Evolutionary conservation across 2,888 invertebrate genomes (phyloP), one percentile per base, ranked within the genome.

Genomic region (Lycia hirtaria): DNA sequence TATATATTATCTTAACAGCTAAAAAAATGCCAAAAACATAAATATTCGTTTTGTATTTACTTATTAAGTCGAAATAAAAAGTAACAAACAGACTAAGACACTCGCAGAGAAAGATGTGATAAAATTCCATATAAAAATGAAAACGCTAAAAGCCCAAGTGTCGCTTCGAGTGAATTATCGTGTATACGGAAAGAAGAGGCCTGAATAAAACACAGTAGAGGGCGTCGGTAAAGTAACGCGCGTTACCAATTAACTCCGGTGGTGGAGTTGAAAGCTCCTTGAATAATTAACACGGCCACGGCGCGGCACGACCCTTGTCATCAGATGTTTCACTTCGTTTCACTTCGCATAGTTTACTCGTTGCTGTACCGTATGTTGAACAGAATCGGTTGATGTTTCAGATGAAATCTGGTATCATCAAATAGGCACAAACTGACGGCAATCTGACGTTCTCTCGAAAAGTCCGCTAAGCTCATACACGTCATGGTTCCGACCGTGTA

Each of bases 261-360:
- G 69, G 75, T 66, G 53, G 78, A 81, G 83, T 76, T 81, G 81
- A 83, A 79, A 87, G 80, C 81, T 64, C 64, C 72, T 66, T 88
- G 83, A 88, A 88, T 89, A 88, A 89, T 88, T 87, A 83, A 85
- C 73, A 64, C 64, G 62, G 63, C 69, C 64, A 65, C 67, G 65
- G 65, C 64, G 67, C 44, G 37, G 43, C 55, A 55, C 69, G 72
- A 85, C 87, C 88, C 83, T 85, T 78, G 81, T 87, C 83, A 85
- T 76, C 75, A 71, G 75, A 80, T 76, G 80, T 75, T 80, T 72
- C 76, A 72, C 74, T 75, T 76, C 77, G 81, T 78, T 85, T 78
- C 80, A 76, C 81, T 76, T 78, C 80, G 75, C 76, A 78, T 83
- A 83, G 80, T 85, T 79, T 64, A 68, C 68, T 66, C 69, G 68